phyloP scores from a whole-genome alignment of 2,113 vertebrate genomes.

The Nannospalax galili region DNA sequence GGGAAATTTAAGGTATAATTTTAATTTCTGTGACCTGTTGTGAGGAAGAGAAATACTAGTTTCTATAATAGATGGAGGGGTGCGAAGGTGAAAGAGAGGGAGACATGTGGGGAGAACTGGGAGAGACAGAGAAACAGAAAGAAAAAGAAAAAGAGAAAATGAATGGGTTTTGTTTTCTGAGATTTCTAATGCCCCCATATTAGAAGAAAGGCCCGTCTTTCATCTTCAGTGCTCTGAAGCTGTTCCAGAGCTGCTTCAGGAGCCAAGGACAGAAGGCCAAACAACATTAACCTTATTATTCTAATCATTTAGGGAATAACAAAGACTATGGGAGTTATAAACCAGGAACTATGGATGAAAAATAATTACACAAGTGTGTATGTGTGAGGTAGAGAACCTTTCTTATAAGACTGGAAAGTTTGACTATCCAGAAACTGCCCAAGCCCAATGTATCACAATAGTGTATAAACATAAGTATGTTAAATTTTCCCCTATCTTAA shows the following conservation, averaged over 20 bases:
- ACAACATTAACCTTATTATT: conserved; percentile 14
- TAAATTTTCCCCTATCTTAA: background rate
- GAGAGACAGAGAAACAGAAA: background rate
- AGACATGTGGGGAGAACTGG: no score
- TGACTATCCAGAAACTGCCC: background rate
- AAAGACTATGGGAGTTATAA: background rate
- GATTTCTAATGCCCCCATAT: background rate
- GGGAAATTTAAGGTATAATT: background rate
- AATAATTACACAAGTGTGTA: background rate
- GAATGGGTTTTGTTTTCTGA: background rate
- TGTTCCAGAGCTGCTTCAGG: conserved; percentile 22
- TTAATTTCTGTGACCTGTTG: background rate
- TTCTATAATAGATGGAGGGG: background rate
- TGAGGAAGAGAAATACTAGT: background rate
- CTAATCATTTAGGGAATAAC: background rate
- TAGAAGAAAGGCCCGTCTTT: background rate
- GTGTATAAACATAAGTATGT: background rate
- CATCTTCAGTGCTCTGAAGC: background rate
- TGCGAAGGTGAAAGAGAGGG: background rate
- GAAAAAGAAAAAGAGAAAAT: background rate
- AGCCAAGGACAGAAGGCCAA: conserved; percentile 29
- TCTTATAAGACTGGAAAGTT: background rate
- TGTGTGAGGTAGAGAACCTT: background rate
- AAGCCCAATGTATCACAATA: background rate
- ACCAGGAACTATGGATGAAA: background rate